Evolutionary conservation across 2,113 vertebrate species (phyloP).

Genomic region (Sisor rabdophorus): DNA sequence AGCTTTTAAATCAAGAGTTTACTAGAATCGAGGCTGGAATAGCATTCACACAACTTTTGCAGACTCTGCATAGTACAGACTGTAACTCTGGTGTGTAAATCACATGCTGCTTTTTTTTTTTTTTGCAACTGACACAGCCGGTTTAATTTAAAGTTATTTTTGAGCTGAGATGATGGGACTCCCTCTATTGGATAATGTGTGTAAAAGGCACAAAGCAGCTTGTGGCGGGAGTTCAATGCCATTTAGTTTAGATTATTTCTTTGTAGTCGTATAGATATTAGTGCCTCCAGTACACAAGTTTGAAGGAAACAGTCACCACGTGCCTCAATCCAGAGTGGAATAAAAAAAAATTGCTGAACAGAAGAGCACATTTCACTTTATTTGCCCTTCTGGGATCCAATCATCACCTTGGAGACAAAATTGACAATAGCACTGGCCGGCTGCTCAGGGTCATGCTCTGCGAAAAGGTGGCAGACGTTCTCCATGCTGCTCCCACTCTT

Average conservation of each 20-base stretch:
- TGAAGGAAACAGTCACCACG: not conserved
- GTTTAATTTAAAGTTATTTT: conserved; percentile 19
- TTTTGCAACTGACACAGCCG: conserved; percentile 6
- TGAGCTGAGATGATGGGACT: conserved; percentile 7
- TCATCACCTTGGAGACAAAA: conserved; percentile 98
- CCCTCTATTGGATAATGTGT: conserved; percentile 18
- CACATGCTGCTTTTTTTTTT: conserved; percentile 10
- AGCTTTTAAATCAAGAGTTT: conserved; percentile 7
- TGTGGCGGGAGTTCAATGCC: not conserved
- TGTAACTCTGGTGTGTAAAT: conserved; percentile 20
- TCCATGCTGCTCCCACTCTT: conserved; percentile 86
- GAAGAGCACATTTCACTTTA: conserved; percentile 22
- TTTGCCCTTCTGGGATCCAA: conserved; percentile 86
- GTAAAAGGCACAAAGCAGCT: not conserved
- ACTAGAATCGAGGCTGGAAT: not conserved
- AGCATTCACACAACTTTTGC: conserved; percentile 10
- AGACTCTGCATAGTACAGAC: conserved; percentile 1
- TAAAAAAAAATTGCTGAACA: not conserved
- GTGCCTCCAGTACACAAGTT: not conserved
- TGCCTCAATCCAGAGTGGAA: not conserved
- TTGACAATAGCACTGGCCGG: conserved; percentile 95
- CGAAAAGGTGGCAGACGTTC: conserved; percentile 91
- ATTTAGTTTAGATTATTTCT: not conserved
- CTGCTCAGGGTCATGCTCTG: conserved; percentile 92
- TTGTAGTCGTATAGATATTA: not conserved